Conservation (phyloP, 2,113 vertebrate genomes). For the Cercopithecus mona region DNA sequence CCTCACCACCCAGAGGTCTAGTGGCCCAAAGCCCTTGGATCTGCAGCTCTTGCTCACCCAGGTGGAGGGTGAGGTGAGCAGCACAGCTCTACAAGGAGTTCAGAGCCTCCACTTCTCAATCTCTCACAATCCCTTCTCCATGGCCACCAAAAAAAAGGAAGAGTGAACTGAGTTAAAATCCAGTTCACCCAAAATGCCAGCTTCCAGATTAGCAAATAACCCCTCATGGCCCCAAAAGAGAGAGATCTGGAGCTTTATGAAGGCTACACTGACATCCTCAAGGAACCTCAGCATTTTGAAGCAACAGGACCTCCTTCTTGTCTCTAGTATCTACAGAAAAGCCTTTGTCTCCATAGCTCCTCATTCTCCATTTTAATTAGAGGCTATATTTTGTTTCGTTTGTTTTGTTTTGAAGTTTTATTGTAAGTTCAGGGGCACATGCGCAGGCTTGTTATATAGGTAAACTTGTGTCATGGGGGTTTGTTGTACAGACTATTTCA, state of each 20-base stretch:
- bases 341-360: neutral
- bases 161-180: neutral
- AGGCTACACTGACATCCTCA: neutral
- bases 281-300: neutral
- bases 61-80: neutral
- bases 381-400: neutral
- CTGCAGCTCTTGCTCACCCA: neutral
- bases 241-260: neutral
- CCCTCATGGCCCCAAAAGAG: neutral
- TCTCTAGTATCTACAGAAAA: neutral
- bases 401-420: neutral
- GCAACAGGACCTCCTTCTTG: fast-evolving
- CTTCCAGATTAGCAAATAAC: neutral
- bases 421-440: no score
- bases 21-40: fast-evolving
- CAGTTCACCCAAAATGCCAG: neutral
- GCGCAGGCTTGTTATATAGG: neutral
- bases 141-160: neutral
- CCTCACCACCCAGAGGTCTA: no score
- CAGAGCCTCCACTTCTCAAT: neutral
- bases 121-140: neutral
- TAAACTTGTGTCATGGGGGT: no score
- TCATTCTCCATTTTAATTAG: neutral
- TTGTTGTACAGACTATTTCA: no score
- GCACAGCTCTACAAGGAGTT: no score